Percentiles rank a stretch among this genome's conserved stretches.
Conservation (phyloP, 2,113 vertebrate species). For the Actinemys pallida region DNA sequence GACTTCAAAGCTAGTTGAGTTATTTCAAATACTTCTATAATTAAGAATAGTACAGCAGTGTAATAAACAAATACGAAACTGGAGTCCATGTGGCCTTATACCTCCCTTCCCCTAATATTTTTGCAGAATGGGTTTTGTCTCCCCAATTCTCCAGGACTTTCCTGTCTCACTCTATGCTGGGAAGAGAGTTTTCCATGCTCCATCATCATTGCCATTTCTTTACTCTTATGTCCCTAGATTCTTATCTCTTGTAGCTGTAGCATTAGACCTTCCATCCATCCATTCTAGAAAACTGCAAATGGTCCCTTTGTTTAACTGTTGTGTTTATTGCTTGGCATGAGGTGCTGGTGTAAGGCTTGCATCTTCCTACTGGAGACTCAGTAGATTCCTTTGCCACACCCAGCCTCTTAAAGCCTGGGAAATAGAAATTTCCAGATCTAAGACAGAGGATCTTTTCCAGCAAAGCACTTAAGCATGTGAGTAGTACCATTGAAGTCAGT, state of each 20-base stretch:
- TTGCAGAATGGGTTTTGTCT: neutral
- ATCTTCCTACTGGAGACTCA: neutral
- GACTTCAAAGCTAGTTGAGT: slow-evolving; percentile 30
- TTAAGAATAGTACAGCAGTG: neutral
- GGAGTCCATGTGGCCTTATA: neutral
- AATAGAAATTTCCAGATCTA: neutral
- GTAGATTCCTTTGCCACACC: neutral
- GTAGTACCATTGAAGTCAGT: neutral
- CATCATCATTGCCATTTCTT: neutral
- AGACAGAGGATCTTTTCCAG: neutral
- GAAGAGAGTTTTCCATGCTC: neutral
- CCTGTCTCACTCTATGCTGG: neutral
- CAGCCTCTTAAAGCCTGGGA: neutral
- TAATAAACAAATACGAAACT: neutral
- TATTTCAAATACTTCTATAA: neutral
- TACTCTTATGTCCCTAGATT: neutral
- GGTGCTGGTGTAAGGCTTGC: neutral
- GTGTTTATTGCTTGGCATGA: rapidly evolving
- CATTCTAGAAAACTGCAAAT: neutral
- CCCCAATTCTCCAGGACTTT: neutral
- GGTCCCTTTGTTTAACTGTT: neutral
- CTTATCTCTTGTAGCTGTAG: neutral
- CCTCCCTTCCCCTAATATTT: neutral
- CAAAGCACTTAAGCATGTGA: rapidly evolving
- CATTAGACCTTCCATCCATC: rapidly evolving